Percentiles rank a stretch among this genome's conserved stretches.
Evolutionary conservation across 2,113 vertebrate genomes (phyloP).

Genomic region (Colossoma macropomum): DNA sequence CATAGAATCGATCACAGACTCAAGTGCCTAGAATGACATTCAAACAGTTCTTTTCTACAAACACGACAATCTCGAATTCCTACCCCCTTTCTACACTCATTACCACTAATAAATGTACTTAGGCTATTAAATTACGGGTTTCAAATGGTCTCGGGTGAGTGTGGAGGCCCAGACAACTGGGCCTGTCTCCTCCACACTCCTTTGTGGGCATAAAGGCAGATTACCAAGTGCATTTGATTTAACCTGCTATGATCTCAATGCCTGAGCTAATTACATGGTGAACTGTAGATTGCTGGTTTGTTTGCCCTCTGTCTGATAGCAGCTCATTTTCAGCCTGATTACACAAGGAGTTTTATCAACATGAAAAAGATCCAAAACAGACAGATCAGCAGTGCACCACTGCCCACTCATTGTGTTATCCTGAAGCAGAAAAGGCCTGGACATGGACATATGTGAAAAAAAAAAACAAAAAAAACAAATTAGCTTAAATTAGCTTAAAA

Average conservation of each 20-base stretch:
- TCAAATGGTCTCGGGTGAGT: background rate
- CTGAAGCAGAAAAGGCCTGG: background rate
- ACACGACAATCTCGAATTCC: too few species aligned
- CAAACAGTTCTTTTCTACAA: too few species aligned
- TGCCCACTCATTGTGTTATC: background rate
- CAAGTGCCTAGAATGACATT: too few species aligned
- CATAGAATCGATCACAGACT: too few species aligned
- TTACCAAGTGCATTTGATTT: background rate
- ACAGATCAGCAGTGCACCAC: background rate
- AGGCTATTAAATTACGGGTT: background rate
- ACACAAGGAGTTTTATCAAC: background rate
- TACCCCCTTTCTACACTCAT: background rate
- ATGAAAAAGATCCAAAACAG: background rate
- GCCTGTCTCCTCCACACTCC: background rate
- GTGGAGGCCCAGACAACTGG: background rate
- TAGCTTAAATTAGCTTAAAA: too few species aligned
- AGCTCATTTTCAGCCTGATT: constrained; percentile 13
- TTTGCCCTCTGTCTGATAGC: background rate
- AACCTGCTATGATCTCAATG: background rate
- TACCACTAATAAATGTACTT: background rate
- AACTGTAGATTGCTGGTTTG: background rate
- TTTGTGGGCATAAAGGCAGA: background rate
- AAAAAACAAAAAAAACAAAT: too few species aligned
- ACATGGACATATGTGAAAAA: background rate
- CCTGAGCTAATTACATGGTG: constrained; percentile 12